Evolutionary conservation across 2,113 vertebrate genomes (phyloP).

Genomic region (Pachyramphus minor): DNA sequence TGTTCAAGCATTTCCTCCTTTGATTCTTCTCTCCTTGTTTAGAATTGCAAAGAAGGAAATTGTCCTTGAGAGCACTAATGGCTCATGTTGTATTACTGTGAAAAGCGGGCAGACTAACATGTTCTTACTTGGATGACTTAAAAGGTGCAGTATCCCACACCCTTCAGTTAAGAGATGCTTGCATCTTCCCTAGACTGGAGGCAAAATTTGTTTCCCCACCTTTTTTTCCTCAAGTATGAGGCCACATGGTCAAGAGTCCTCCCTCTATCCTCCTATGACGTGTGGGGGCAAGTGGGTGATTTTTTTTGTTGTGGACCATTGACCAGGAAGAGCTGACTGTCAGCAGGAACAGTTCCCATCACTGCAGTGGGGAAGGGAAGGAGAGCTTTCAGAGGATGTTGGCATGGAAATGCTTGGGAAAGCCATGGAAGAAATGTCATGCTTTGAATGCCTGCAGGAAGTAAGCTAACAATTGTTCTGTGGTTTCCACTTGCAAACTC

Average conservation of each 20-base stretch:
- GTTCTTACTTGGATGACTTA: background rate
- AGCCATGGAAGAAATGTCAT: background rate
- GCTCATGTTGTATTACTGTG: background rate
- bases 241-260: background rate
- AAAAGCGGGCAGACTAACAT: background rate
- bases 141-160: background rate
- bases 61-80: background rate
- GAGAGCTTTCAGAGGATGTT: background rate
- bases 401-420: background rate
- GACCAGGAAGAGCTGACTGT: background rate
- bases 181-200: background rate
- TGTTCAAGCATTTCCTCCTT: background rate
- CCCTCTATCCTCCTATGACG: background rate
- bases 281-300: background rate
- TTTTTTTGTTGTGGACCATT: background rate
- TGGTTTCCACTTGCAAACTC: background rate
- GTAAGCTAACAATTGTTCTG: background rate
- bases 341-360: background rate
- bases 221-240: background rate
- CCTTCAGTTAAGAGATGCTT: background rate
- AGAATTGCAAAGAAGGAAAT: background rate
- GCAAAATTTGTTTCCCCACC: background rate
- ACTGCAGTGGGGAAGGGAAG: background rate
- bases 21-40: background rate
- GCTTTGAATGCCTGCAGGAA: background rate